Conservation (phyloP, 2,113 vertebrate species). For the Synchiropus splendidus region DNA sequence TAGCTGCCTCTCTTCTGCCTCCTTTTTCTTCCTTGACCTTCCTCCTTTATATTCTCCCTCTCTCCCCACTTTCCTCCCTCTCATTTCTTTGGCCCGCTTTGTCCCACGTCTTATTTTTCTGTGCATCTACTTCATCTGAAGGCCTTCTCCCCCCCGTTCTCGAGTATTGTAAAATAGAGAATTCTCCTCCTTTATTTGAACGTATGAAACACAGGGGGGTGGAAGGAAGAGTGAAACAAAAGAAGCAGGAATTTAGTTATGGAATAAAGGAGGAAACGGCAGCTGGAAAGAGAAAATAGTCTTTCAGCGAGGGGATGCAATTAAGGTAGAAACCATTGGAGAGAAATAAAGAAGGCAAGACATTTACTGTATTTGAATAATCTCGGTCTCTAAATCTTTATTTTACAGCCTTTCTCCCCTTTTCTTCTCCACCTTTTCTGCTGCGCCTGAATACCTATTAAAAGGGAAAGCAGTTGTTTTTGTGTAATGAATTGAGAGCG, state of each 20-base stretch:
- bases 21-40: conserved; percentile 51
- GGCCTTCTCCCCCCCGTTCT: conserved; percentile 43
- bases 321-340: conserved; percentile 53
- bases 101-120: conserved; percentile 60
- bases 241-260: conserved; percentile 59
- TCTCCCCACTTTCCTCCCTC: conserved; percentile 15
- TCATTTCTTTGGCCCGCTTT: conserved; percentile 37
- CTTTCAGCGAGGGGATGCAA: conserved; percentile 56
- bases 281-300: conserved; percentile 33
- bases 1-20: conserved; percentile 46
- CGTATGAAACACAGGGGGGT: conserved; percentile 36
- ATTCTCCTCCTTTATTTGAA: conserved; percentile 37
- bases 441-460: conserved; percentile 21
- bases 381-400: conserved; percentile 46
- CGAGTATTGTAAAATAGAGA: conserved; percentile 40
- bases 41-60: conserved; percentile 55
- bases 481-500: conserved; percentile 46
- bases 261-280: conserved; percentile 52
- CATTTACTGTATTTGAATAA: conserved; percentile 62
- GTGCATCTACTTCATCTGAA: conserved; percentile 61
- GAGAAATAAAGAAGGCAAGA: conserved; percentile 45
- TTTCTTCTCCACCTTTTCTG: conserved; percentile 31
- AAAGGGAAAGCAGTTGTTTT: conserved; percentile 45
- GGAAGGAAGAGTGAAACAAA: conserved; percentile 62
- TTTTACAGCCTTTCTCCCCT: conserved; percentile 45